A percentile compares a stretch with the other conserved stretches of the same genome.
phyloP scores from a whole-genome alignment of 2,888 invertebrate genomes.

The Melanotus villosus region DNA sequence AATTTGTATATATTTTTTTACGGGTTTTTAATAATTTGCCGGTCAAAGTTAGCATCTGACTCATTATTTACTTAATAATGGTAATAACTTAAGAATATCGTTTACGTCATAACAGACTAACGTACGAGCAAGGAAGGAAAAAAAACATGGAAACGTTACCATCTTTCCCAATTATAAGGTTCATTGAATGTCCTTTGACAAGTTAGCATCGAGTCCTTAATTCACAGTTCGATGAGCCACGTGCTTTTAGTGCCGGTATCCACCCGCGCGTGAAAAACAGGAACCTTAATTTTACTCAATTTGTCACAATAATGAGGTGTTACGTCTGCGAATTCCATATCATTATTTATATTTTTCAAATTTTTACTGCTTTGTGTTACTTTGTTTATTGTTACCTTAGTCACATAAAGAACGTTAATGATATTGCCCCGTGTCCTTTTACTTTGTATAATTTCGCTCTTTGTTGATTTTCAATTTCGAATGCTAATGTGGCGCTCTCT shows the following conservation, averaged over 20 bases:
- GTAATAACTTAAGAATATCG: no score
- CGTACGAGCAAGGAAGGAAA: no score
- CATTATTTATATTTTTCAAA: conserved; percentile 18
- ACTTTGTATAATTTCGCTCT: no score
- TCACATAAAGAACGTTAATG: not conserved
- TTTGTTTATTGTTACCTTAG: conserved; percentile 5
- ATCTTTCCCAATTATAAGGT: conserved; percentile 3
- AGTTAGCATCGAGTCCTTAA: conserved; percentile 22
- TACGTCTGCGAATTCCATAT: conserved; percentile 21
- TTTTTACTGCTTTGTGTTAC: conserved; percentile 2
- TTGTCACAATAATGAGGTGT: conserved; percentile 34
- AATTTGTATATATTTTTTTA: no score
- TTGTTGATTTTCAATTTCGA: no score
- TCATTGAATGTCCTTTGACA: conserved; percentile 26
- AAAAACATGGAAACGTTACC: no score
- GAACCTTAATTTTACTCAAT: conserved; percentile 29
- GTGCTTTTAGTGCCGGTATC: conserved; percentile 26
- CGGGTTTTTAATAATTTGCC: no score
- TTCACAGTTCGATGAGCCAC: conserved; percentile 39
- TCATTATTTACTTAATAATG: no score
- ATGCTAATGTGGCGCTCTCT: no score
- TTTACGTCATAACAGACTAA: no score
- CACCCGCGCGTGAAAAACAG: conserved; percentile 21
- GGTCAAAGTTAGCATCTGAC: no score
- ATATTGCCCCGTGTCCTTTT: not conserved